A percentile compares a stretch with the other conserved stretches of the same genome.
phyloP scores from a whole-genome alignment of 2,797 vertebrate genomes.

The Dendrocincla tyrannina region DNA sequence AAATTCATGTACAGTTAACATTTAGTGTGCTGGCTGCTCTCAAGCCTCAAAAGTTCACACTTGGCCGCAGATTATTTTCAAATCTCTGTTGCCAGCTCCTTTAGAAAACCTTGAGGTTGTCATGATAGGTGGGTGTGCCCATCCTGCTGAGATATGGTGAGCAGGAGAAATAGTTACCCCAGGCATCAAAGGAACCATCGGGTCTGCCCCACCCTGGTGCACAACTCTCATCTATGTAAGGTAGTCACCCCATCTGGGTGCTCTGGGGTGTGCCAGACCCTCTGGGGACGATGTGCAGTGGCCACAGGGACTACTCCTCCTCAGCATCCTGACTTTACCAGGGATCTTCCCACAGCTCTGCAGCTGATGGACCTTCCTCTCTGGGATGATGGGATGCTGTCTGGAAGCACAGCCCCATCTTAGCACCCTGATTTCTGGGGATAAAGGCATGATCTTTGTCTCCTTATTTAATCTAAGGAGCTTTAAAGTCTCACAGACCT shows the following conservation, averaged over 20 bases:
- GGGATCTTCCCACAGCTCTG: not conserved
- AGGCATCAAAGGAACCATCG: fast-evolving
- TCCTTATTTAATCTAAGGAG: not conserved
- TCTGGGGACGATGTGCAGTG: fast-evolving
- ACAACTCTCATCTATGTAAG: not conserved
- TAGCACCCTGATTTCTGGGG: not conserved
- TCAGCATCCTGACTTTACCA: fast-evolving
- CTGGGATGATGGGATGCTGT: not conserved
- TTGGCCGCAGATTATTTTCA: not conserved
- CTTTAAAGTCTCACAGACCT: not conserved
- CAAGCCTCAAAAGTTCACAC: not conserved
- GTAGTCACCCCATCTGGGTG: not conserved
- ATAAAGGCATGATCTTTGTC: not conserved
- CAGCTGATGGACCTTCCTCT: not conserved
- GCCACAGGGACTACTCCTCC: not conserved
- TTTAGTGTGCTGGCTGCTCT: not conserved
- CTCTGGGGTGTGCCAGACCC: not conserved
- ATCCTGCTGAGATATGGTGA: not conserved
- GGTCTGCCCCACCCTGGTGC: not conserved
- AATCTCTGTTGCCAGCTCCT: not conserved
- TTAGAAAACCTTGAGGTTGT: not conserved
- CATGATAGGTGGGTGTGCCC: not conserved
- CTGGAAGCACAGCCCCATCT: not conserved
- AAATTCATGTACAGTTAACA: not conserved
- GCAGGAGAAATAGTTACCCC: not conserved